Conservation (phyloP, 2,113 vertebrate species). For the Pipa parva region DNA sequence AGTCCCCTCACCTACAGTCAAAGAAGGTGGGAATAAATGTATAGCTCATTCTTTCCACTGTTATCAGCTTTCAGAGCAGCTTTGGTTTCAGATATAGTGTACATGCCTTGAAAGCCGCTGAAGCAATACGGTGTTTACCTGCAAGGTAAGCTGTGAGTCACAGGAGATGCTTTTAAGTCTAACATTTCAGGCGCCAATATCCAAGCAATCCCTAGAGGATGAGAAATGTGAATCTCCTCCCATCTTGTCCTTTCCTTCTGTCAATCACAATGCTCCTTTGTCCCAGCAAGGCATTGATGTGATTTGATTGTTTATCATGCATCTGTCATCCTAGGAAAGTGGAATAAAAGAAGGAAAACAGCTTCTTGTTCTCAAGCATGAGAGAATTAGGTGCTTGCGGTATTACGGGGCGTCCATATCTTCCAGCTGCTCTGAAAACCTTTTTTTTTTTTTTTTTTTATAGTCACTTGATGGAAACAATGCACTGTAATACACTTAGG, state of each 20-base stretch:
- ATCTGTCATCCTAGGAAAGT: constrained; percentile 60
- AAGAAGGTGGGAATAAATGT: constrained; percentile 48
- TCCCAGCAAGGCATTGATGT: constrained; percentile 47
- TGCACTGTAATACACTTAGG: constrained; percentile 47
- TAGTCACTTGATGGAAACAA: constrained; percentile 43
- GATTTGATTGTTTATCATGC: constrained; percentile 58
- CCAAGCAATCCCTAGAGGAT: constrained; percentile 52
- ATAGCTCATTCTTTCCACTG: constrained; percentile 54
- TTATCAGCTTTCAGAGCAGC: constrained; percentile 55
- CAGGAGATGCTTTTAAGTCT: constrained; percentile 68
- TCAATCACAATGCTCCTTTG: constrained; percentile 63
- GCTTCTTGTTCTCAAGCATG: constrained; percentile 61
- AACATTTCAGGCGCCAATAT: constrained; percentile 58
- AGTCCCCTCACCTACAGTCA: constrained; percentile 29
- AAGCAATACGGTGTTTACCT: constrained; percentile 62
- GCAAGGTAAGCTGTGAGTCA: constrained; percentile 63
- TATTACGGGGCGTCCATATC: constrained; percentile 31
- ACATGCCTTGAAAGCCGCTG: constrained; percentile 52
- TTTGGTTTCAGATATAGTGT: constrained; percentile 51
- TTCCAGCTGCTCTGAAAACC: constrained; percentile 45
- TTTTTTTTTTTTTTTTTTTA: too few relatives aligned
- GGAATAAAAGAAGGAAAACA: constrained; percentile 50
- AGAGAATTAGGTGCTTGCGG: constrained; percentile 63
- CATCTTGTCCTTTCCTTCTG: constrained; percentile 50
- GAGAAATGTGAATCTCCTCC: constrained; percentile 49